Percentiles rank a stretch among this genome's conserved stretches.
Conservation (phyloP, 2,888 invertebrate species). For the Torymus auratus region DNA sequence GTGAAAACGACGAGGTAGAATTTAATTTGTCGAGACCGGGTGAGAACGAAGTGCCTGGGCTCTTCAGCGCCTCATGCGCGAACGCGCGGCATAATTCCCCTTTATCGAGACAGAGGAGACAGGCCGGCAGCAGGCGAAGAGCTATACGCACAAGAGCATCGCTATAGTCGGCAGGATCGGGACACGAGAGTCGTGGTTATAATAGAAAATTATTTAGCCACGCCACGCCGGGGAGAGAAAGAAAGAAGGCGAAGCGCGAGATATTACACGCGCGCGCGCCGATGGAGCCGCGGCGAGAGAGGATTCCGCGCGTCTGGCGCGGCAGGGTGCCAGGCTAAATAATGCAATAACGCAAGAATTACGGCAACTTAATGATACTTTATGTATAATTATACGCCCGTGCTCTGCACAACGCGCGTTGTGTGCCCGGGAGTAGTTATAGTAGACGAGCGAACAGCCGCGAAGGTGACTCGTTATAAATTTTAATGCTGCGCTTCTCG, state of each 20-base stretch:
- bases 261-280: conserved; percentile 59
- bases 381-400: conserved; percentile 72
- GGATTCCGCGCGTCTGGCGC: conserved; percentile 69
- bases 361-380: conserved; percentile 75
- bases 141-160: too few relatives aligned
- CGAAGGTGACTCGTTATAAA: conserved; percentile 51
- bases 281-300: conserved; percentile 50
- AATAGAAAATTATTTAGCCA: conserved; percentile 50
- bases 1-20: too few relatives aligned
- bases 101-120: too few relatives aligned
- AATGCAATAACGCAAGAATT: conserved; percentile 75
- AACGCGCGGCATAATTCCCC: too few relatives aligned
- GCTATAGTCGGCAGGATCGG: too few relatives aligned
- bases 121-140: too few relatives aligned
- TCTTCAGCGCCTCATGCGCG: too few relatives aligned
- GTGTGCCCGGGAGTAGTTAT: conserved; percentile 39
- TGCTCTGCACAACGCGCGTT: conserved; percentile 49
- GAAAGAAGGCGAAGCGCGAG: conserved; percentile 57
- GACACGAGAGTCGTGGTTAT: conserved; percentile 8
- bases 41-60: too few relatives aligned
- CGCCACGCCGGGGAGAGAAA: neutral
- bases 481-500: conserved; percentile 50
- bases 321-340: conserved; percentile 73
- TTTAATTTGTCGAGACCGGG: too few relatives aligned
- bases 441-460: neutral